A percentile compares a stretch with the other conserved stretches of the same genome.
Conservation (phyloP, 2,888 invertebrate genomes). For the Mythimna impura region DNA sequence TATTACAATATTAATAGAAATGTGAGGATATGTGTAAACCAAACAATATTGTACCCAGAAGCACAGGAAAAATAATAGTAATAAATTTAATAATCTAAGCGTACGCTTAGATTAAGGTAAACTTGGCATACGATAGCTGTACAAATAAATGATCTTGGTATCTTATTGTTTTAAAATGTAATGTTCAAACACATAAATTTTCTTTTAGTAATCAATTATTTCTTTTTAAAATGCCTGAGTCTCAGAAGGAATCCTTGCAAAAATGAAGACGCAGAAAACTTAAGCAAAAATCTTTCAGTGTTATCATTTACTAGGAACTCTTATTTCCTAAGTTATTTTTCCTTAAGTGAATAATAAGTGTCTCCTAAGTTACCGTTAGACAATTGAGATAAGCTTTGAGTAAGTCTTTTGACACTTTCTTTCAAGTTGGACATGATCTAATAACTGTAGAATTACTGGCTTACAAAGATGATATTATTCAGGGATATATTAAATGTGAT, state of each 20-base stretch:
- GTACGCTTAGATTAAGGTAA: too few species aligned
- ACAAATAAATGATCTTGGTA: not conserved
- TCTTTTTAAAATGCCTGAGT: too few species aligned
- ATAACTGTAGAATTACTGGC: not conserved
- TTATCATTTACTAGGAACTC: constrained; percentile 11
- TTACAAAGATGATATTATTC: not conserved
- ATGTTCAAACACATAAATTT: not conserved
- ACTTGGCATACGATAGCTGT: not conserved
- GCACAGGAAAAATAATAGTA: too few species aligned
- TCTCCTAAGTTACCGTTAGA: constrained; percentile 18
- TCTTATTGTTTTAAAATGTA: not conserved
- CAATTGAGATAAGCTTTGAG: constrained; percentile 20
- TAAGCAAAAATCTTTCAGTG: constrained; percentile 1
- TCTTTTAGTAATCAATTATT: not conserved
- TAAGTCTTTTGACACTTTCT: not conserved
- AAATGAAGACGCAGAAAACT: not conserved
- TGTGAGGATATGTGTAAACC: too few species aligned
- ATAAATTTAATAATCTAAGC: not conserved
- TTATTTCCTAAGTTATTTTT: not conserved
- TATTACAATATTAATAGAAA: too few species aligned
- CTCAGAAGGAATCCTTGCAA: not conserved
- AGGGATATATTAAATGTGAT: not conserved
- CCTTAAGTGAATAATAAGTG: constrained; percentile 13
- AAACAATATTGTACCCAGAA: too few species aligned
- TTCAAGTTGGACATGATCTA: not conserved